These are phyloP conservation scores for Lophotis ruficrista DNA, from an alignment of 2,113 vertebrate species.

Conservation along the genomic window DNA sequence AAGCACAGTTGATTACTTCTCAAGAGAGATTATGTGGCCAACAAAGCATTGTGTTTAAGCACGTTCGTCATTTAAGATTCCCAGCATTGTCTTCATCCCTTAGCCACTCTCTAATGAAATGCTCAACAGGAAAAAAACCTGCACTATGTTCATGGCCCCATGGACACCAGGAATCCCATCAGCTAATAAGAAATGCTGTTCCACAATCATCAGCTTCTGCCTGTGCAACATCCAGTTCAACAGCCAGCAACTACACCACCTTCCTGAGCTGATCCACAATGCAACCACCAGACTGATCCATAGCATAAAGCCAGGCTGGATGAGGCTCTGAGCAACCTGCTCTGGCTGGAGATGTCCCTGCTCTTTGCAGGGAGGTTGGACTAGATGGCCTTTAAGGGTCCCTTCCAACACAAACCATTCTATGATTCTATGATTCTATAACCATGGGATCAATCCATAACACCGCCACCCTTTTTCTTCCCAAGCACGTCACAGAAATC, in stretches of 20 bases:
- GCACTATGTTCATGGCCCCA: accelerated
- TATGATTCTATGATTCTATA: too few relatives aligned
- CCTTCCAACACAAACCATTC: too few relatives aligned
- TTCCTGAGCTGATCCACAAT: background rate
- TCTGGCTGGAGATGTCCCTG: too few relatives aligned
- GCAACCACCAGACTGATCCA: accelerated
- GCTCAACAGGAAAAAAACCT: background rate
- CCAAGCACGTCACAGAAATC: background rate
- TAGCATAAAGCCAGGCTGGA: background rate
- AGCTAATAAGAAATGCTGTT: background rate
- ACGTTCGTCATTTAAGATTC: background rate
- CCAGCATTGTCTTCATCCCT: background rate
- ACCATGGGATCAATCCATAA: too few relatives aligned
- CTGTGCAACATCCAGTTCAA: background rate
- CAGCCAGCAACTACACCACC: background rate
- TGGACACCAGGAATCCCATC: background rate
- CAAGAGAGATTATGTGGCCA: background rate
- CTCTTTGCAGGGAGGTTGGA: too few relatives aligned
- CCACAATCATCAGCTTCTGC: background rate
- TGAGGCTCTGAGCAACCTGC: too few relatives aligned
- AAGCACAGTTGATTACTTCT: background rate
- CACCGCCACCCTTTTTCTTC: background rate
- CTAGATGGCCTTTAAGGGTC: too few relatives aligned
- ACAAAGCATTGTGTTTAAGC: background rate
- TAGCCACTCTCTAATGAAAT: background rate